These are phyloP conservation scores for Trogon melanurus DNA, from an alignment of 2,113 vertebrate genomes.

Conservation along the genomic window DNA sequence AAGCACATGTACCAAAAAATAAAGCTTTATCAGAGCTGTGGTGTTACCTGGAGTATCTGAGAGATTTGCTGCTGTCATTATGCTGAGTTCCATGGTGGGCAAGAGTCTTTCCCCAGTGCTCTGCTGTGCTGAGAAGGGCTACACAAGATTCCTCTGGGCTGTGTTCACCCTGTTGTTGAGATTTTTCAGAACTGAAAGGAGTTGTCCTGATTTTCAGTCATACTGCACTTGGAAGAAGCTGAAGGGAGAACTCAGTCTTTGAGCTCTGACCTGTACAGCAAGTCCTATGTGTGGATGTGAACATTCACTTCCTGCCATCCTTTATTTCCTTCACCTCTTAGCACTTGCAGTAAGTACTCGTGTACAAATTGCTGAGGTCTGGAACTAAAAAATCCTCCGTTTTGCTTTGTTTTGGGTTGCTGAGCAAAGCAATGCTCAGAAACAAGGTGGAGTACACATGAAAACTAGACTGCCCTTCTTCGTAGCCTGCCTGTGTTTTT, in stretches of 20 bases:
- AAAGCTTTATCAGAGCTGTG: background rate
- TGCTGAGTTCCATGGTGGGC: background rate
- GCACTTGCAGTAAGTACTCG: background rate
- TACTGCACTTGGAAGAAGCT: background rate
- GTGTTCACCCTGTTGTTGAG: background rate
- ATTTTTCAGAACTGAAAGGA: background rate
- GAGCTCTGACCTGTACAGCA: background rate
- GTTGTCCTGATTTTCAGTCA: background rate
- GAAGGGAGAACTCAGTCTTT: background rate
- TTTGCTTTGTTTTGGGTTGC: background rate
- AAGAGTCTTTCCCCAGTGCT: background rate
- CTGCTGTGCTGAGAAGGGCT: background rate
- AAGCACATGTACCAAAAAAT: background rate
- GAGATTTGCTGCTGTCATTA: background rate
- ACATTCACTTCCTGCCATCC: background rate
- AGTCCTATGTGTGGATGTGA: fast-evolving
- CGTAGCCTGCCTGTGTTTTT: background rate
- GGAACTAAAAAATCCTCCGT: background rate
- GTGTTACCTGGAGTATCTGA: background rate
- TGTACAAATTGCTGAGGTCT: background rate
- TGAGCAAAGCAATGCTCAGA: background rate
- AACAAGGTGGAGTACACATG: background rate
- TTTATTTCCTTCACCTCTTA: background rate
- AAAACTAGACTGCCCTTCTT: background rate
- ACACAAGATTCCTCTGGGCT: background rate